Percentiles rank a stretch among this genome's conserved stretches.
These are phyloP conservation scores for Pantherophis alleghaniensis DNA, from an alignment of 2,797 vertebrate species.

Conservation along the genomic window DNA sequence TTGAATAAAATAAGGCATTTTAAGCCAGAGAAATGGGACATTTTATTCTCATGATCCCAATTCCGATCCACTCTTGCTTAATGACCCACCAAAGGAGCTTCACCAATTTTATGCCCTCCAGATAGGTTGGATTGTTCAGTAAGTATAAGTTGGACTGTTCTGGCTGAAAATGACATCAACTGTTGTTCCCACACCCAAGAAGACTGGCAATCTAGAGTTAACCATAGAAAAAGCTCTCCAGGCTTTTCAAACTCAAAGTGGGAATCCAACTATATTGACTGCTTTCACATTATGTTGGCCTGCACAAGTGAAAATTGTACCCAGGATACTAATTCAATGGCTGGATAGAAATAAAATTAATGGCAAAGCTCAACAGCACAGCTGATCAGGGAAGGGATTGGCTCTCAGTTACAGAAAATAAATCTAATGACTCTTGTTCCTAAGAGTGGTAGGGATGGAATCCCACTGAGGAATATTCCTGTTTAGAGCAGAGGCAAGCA, in stretches of 20 bases:
- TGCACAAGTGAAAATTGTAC: not conserved
- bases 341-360: not conserved
- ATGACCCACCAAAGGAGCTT: not conserved
- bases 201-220: not conserved
- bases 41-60: not conserved
- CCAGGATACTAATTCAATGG: not conserved
- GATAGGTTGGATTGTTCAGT: not conserved
- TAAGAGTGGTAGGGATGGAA: not conserved
- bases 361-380: not conserved
- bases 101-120: not conserved
- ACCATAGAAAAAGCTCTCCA: not conserved
- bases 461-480: not conserved
- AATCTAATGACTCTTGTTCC: not conserved
- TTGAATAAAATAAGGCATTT: not conserved
- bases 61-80: not conserved
- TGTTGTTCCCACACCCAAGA: not conserved
- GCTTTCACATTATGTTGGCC: not conserved
- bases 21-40: not conserved
- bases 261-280: not conserved
- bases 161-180: not conserved
- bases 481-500: not conserved
- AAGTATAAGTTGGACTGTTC: not conserved
- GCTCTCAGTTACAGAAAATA: not conserved
- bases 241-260: not conserved
- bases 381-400: not conserved